A percentile compares a stretch with the other conserved stretches of the same genome.
Evolutionary conservation across 2,113 vertebrate genomes (phyloP).

Genomic region (Phylloscopus trochilus): DNA sequence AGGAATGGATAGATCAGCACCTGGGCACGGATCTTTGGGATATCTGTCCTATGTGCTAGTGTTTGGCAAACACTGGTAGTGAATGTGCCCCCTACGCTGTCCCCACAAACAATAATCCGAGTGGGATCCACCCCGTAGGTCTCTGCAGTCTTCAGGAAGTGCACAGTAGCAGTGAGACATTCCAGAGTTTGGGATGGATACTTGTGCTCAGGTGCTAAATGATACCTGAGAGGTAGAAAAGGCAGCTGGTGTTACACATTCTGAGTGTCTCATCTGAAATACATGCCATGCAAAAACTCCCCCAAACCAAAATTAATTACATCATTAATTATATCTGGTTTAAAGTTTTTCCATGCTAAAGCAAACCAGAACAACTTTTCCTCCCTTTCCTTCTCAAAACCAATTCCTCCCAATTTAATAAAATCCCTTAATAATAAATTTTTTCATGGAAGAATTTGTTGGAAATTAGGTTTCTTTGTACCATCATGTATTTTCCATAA

Average conservation of each 20-base stretch:
- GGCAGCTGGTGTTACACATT: neutral
- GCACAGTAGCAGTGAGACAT: neutral
- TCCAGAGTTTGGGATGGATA: neutral
- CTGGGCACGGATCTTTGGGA: slow-evolving; percentile 22
- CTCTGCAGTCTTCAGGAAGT: slow-evolving; percentile 2
- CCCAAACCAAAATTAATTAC: neutral
- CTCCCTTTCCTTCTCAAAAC: neutral
- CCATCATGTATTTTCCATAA: neutral
- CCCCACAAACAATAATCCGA: neutral
- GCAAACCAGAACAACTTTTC: neutral
- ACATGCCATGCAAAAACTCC: neutral
- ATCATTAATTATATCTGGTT: neutral
- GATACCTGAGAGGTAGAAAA: neutral
- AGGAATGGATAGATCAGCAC: slow-evolving; percentile 13
- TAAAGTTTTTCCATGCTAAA: neutral
- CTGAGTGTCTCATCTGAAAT: neutral
- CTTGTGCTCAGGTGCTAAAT: neutral
- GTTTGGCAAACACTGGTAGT: neutral
- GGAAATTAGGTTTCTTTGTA: neutral
- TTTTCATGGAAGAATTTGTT: neutral
- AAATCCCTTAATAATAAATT: neutral
- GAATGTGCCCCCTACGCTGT: neutral
- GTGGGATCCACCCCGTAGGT: neutral
- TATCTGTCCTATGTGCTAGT: neutral
- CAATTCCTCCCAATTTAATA: neutral